Base-by-base conservation (phyloP, 2,888 invertebrate genomes). In the Morinoia aosen region DNA sequence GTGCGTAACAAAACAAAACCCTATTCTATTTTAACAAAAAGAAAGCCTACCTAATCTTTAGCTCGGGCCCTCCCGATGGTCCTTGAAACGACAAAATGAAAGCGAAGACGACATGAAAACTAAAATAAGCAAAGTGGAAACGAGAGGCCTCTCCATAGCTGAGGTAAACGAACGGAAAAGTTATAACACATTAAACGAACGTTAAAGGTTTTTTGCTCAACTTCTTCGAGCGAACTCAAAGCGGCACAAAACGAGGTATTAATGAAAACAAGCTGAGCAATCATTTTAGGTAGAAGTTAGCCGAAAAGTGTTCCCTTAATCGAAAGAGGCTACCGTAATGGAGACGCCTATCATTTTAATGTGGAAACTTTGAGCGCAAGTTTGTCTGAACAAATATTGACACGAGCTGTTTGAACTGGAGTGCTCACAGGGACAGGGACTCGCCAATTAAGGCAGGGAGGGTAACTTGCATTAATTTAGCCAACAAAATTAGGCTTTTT, bases 401-500 rank as follows among this genome's bases (percentile, higher is more conserved):
- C 76, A 76, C 76, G 76, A 76, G 76, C 25, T 76, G 76, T 25
- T 16, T 76, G 76, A 76, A 33, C 76, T 16, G 76, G 76, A 76
- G 76, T 25, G 76, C 25, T 12, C 33, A 14, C 5, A 40, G 40
- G 40, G 40, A 11, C 90, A 14, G 40, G 12, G 19, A 39, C 48
- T 48, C 40, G 14, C 40, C 48, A 90, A 90, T 90, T 90, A 90
- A 48, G 39, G n/a, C 90, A 12, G 90, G 39, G 14, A 90, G 90
- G 11, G 90, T 90, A 90, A 90, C 90, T 90, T 90, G 90, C 48
- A 90, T 90, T 90, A 90, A 90, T 90, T 90, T 39, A 48, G 90
- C 7, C 10, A 90, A 90, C 40, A 90, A 90, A 90, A 90, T 90
- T 90, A 90, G 48, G 39, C 40, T 90, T 90, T 90, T 90, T 48